phyloP scores from a whole-genome alignment of 2,888 invertebrate genomes.

The Eupeodes luniger region DNA sequence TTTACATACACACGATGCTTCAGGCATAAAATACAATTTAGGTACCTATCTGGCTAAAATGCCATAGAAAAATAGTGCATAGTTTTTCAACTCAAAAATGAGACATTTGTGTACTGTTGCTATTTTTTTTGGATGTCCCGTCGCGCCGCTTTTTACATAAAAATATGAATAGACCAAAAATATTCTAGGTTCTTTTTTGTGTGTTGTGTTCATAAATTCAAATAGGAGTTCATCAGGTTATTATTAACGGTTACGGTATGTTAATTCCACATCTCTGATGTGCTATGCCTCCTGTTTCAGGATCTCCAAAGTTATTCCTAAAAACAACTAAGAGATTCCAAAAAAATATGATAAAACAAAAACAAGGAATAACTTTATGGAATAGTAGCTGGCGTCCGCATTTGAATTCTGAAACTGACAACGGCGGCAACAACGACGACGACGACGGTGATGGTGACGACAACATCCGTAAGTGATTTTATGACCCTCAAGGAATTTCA shows the following conservation, averaged over 20 bases:
- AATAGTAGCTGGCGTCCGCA: neutral
- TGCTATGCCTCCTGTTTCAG: slow-evolving; percentile 33
- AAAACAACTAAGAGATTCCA: slow-evolving; percentile 16
- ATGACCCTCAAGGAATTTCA: slow-evolving; percentile 69
- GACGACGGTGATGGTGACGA: neutral
- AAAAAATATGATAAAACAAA: slow-evolving; percentile 10
- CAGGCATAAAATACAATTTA: no score
- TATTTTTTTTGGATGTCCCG: neutral
- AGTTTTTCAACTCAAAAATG: neutral
- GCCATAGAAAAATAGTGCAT: no score
- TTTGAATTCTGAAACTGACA: slow-evolving; percentile 33
- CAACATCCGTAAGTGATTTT: slow-evolving; percentile 55
- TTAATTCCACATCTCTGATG: slow-evolving; percentile 10
- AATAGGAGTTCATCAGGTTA: neutral
- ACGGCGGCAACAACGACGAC: neutral
- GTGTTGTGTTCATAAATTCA: neutral
- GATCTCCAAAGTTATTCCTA: slow-evolving; percentile 33
- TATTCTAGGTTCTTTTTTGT: neutral
- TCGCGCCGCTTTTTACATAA: neutral
- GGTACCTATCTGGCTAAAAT: no score
- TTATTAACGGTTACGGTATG: neutral
- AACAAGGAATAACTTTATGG: slow-evolving; percentile 8
- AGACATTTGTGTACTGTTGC: neutral
- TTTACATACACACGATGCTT: no score
- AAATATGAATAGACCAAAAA: neutral